These are phyloP conservation scores for Drosophila biarmipes DNA, from an alignment of 1,140 invertebrate species.

Conservation along the genomic window DNA sequence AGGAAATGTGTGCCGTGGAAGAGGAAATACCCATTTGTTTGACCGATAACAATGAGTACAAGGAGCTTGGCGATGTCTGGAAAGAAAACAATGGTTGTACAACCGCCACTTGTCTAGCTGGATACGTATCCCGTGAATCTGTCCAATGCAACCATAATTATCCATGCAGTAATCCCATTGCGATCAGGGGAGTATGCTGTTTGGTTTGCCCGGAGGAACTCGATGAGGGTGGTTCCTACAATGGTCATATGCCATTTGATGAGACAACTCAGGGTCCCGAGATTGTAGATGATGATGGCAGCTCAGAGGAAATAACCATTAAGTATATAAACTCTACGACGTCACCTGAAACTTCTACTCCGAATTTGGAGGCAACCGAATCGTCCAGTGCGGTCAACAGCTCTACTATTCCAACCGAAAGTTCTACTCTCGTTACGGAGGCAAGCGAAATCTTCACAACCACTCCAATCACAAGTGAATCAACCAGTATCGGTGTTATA, in stretches of 20 bases:
- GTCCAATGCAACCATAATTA: slow-evolving; percentile 14
- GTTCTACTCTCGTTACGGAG: background rate
- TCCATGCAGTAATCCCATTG: slow-evolving; percentile 43
- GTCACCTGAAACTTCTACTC: background rate
- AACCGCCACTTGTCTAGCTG: slow-evolving; percentile 42
- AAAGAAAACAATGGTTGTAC: slow-evolving; percentile 44
- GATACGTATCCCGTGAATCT: slow-evolving; percentile 7
- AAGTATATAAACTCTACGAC: background rate
- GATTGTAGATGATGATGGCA: background rate
- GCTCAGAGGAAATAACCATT: background rate
- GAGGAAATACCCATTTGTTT: slow-evolving; percentile 27
- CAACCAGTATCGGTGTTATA: background rate
- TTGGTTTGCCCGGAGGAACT: slow-evolving; percentile 39
- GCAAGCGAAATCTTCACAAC: background rate
- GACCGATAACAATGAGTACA: slow-evolving; percentile 14
- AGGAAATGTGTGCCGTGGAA: slow-evolving; percentile 2
- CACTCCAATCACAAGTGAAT: background rate
- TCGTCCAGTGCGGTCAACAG: background rate
- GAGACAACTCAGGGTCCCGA: slow-evolving; percentile 3
- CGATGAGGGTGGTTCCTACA: slow-evolving; percentile 1
- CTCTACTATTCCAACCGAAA: background rate
- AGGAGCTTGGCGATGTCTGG: slow-evolving; percentile 45
- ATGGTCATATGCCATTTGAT: background rate
- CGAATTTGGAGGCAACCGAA: background rate
- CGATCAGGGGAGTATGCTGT: slow-evolving; percentile 50